Evolutionary conservation across 2,797 vertebrate genomes (phyloP), one percentile per base, ranked within the genome.

Genomic region (Acanthurus tractus): DNA sequence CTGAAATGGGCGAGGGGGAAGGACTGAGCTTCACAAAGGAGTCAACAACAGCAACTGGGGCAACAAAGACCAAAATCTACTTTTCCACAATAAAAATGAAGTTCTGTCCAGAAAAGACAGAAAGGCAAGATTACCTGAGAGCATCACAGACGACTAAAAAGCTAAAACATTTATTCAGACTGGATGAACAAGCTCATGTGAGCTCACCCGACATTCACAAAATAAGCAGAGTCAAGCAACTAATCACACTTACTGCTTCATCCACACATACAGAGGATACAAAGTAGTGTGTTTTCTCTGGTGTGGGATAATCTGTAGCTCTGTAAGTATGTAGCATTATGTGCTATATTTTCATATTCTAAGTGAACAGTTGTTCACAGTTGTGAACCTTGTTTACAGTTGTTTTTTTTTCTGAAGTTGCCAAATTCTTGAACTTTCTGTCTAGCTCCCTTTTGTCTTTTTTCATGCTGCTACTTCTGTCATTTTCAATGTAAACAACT

Each of bases 1-100:
- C 74, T 76, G 67, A 74, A 76, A 46, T 59, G 68, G 50, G 45
- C 14, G 62, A 65, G 74, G 62, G 78, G 6, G 44, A 63, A 85
- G 65, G 63, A 50, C 63, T 55, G 66, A 74, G 17, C 61, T 79
- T 49, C 38, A 50, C 54, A 61, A 25, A 63, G 13, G 64, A 61
- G 53, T 29, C 3, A 13, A 53, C 40, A 29, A 20, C n/a, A 53
- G 64, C 61, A 70, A 64, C 48, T 40, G 64, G 44, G 42, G 48
- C 49, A 57, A 44, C 12, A 40, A 15, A 61, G 23, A 38, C 38
- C 12, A n/a, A 49, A 53, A 45, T 18, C 17, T 11, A 61, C 36
- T 64, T 34, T 34, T 34, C 29, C 29, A 34, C 1, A 7, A 34
- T 34, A 34, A 34, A 23, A 54, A 22, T 64, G 7, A 36, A 9